These are phyloP conservation scores for Aix galericulata DNA, from an alignment of 2,113 vertebrate species.

Conservation along the genomic window DNA sequence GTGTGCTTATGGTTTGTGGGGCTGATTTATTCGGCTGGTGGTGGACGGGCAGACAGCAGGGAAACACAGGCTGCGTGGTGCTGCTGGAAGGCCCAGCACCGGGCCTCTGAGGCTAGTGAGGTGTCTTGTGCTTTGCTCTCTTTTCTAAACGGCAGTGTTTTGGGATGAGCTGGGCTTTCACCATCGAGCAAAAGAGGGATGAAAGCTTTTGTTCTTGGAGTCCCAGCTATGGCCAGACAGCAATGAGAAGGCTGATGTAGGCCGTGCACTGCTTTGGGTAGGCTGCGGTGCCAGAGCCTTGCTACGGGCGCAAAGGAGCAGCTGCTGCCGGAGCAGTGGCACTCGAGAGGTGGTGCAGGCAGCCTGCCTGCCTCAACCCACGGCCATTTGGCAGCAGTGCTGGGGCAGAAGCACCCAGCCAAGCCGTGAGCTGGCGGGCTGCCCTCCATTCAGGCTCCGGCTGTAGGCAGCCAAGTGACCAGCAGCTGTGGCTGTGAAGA, in stretches of 20 bases:
- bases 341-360: constrained; percentile 41
- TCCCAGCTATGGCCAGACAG: neutral
- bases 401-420: constrained; percentile 40
- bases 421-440: constrained; percentile 53
- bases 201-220: neutral
- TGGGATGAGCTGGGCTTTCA: neutral
- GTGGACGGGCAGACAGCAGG: no score
- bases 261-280: neutral
- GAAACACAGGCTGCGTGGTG: neutral
- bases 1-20: neutral
- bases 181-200: neutral
- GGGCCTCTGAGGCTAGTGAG: neutral
- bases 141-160: neutral
- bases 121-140: neutral
- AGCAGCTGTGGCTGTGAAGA: constrained; percentile 71
- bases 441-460: constrained; percentile 71
- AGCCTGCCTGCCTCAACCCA: constrained; percentile 24
- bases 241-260: neutral
- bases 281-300: neutral
- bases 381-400: constrained; percentile 52
- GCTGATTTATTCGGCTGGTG: neutral
- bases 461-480: constrained; percentile 74
- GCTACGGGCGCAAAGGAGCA: neutral
- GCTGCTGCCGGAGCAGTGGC: neutral
- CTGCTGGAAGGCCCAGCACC: neutral